Evolutionary conservation across 2,113 vertebrate species (phyloP).

Genomic region (Dicaeum eximium): DNA sequence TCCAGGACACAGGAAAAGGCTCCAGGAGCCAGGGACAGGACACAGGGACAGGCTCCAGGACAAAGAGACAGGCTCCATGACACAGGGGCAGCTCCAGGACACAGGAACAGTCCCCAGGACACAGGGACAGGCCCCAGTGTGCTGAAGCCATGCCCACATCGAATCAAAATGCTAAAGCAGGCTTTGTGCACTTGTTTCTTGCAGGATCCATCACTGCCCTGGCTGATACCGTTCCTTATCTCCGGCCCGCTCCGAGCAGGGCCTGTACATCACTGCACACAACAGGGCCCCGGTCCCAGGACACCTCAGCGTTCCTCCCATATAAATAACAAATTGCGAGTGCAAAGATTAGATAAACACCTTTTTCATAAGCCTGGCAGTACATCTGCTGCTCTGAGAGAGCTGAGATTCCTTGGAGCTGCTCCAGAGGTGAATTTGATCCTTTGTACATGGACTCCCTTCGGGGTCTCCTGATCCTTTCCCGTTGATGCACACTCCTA

Average conservation of each 20-base stretch:
- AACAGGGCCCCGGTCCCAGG: background rate
- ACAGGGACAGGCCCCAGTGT: background rate
- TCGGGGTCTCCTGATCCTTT: background rate
- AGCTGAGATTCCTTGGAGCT: background rate
- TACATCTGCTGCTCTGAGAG: background rate
- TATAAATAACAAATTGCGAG: background rate
- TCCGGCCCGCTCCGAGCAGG: background rate
- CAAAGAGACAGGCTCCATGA: background rate
- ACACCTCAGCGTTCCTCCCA: background rate
- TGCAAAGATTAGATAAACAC: background rate
- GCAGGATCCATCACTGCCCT: background rate
- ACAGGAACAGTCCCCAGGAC: fast-evolving
- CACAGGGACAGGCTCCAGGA: no score
- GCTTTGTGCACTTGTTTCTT: background rate
- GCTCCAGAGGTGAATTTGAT: background rate
- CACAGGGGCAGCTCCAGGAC: no score
- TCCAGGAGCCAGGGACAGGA: no score
- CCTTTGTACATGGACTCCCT: background rate
- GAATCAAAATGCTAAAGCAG: background rate
- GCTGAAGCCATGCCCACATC: background rate
- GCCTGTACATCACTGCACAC: background rate
- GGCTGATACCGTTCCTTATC: background rate
- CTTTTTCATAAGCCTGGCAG: background rate
- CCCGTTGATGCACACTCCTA: fast-evolving
- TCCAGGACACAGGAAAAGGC: background rate